Base-by-base conservation (phyloP, 2,113 vertebrate genomes). In the Hippocampus comes region DNA sequence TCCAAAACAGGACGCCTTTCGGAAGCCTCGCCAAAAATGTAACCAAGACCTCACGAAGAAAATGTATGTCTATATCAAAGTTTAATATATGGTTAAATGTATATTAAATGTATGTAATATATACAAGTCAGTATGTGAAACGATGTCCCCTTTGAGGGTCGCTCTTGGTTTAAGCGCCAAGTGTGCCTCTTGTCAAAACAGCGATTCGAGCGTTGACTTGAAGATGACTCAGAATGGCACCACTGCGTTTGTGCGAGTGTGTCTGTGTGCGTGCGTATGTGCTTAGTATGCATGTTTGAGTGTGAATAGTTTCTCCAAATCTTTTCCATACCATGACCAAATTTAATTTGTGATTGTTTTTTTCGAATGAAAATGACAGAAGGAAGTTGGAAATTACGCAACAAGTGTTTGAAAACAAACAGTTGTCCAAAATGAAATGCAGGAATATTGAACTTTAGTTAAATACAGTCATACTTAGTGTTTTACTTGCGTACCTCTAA, bases 11-110 rank as follows among this genome's bases (percentile, higher is more conserved):
- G 38, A 41, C 20, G 18, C 53, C 9, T 42, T 56, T 15, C 20
- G 67, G 70, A 81, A 84, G 83, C 84, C 83, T 86, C 66, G 72
- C 83, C 80, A 80, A 86, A 87, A 87, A 88, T 88, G 80, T 89
- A 88, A 90, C 85, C 79, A 84, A 87, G 84, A 86, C 84, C 88
- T 89, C 86, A 88, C 83, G 78, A 84, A 79, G 73, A 78, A 84
- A 84, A 82, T 84, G 74, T 89, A 84, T 89, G 83, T 92, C 87
- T 91, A 88, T 91, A 88, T 88, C 78, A 87, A 87, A 91, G 89
- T 91, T 91, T 92, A 92, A 93, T 93, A 92, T 93, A 92, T 92
- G 79, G 87, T 83, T 89, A 87, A 88, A 88, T 89, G 76, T 90
- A 91, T 91, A 90, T 87, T 89, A 89, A 91, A 90, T 90, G 84